These are phyloP conservation scores for Plusia festucae DNA, from an alignment of 2,888 invertebrate species.

Conservation along the genomic window DNA sequence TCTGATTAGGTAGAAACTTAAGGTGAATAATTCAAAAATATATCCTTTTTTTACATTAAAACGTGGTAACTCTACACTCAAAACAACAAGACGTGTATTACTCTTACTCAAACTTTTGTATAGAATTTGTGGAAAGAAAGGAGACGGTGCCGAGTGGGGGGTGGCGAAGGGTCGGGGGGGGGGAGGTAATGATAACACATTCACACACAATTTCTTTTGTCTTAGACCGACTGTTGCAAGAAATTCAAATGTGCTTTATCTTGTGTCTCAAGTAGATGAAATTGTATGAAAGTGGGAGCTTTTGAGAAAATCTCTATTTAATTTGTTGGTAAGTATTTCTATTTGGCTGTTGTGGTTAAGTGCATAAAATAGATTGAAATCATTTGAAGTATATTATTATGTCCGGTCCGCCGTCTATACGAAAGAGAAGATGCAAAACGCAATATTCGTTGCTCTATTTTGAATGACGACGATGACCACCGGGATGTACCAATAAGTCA, in stretches of 20 bases:
- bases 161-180: slow-evolving; percentile 20
- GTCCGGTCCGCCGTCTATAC: too few species aligned
- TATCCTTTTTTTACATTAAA: background rate
- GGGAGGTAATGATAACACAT: slow-evolving; percentile 76
- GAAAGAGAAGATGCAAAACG: too few species aligned
- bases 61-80: slow-evolving; percentile 62
- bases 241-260: slow-evolving; percentile 54
- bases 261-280: slow-evolving; percentile 34
- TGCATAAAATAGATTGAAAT: background rate
- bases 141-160: slow-evolving; percentile 57
- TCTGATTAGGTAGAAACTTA: too few species aligned
- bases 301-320: background rate
- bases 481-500: too few species aligned
- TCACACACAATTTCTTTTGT: slow-evolving; percentile 74
- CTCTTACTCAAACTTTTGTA: slow-evolving; percentile 88
- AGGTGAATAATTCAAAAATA: background rate
- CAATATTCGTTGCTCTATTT: too few species aligned
- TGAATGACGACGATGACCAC: too few species aligned
- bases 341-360: background rate
- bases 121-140: slow-evolving; percentile 82
- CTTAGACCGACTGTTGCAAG: slow-evolving; percentile 62
- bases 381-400: too few species aligned
- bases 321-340: background rate
- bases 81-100: slow-evolving; percentile 85
- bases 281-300: background rate